phyloP scores from a whole-genome alignment of 2,888 invertebrate species.

The Melinaea menophilus region DNA sequence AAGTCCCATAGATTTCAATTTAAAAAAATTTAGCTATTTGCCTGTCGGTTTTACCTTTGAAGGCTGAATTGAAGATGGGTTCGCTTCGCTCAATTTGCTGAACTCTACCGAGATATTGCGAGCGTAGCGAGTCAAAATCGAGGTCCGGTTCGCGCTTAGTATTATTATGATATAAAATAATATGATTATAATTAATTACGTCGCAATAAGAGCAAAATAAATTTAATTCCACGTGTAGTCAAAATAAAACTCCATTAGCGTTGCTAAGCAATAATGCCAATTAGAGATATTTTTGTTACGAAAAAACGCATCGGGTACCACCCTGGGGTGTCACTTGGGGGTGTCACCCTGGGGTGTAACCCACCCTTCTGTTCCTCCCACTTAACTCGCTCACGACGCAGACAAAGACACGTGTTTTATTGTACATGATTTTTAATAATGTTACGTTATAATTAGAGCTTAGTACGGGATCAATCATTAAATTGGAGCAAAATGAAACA shows the following conservation, averaged over 20 bases:
- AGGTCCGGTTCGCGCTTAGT: too few relatives aligned
- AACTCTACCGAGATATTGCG: too few relatives aligned
- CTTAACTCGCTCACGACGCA: conserved; percentile 29
- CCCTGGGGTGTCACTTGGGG: conserved; percentile 34
- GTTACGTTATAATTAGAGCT: neutral
- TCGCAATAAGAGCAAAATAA: too few relatives aligned
- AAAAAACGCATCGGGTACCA: conserved; percentile 42
- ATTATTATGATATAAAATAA: too few relatives aligned
- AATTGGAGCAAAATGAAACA: conserved; percentile 16
- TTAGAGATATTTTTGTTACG: conserved; percentile 29
- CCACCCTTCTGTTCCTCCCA: conserved; percentile 12
- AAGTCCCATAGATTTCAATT: too few relatives aligned
- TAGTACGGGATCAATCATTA: neutral
- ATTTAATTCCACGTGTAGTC: neutral
- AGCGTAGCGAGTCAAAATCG: too few relatives aligned
- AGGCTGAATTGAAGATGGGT: too few relatives aligned
- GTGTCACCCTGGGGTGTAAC: conserved; percentile 28
- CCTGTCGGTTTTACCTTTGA: too few relatives aligned
- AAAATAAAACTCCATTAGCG: conserved; percentile 14
- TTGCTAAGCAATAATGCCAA: conserved; percentile 27
- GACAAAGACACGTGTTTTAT: neutral
- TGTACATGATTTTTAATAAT: neutral
- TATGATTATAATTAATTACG: too few relatives aligned
- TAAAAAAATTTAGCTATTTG: too few relatives aligned
- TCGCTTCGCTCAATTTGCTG: too few relatives aligned